Evolutionary conservation across 37 sponge, comb jelly and placozoan genomes (phyloP).

Genomic region (Bolinopsis microptera): DNA sequence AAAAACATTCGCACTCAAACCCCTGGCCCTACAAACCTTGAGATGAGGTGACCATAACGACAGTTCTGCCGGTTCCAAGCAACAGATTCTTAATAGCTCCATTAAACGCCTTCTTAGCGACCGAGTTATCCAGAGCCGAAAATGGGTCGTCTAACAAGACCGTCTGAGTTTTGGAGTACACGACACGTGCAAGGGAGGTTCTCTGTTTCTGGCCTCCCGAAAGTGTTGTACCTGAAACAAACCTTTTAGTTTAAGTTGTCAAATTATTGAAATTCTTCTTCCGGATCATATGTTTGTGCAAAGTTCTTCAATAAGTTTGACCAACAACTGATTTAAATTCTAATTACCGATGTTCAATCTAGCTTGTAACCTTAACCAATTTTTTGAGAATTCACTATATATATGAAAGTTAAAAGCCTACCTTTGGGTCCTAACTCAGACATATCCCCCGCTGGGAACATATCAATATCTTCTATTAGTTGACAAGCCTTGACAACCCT

Average conservation of each 20-base stretch:
- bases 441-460: neutral
- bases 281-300: too few relatives aligned
- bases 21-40: conserved; percentile 2
- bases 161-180: conserved; percentile 29
- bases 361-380: too few relatives aligned
- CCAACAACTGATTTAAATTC: too few relatives aligned
- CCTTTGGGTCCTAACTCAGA: conserved; percentile 39
- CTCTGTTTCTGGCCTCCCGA: conserved; percentile 16
- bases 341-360: too few relatives aligned
- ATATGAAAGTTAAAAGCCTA: too few relatives aligned
- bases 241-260: too few relatives aligned
- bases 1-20: too few relatives aligned
- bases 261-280: too few relatives aligned
- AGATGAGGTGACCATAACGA: neutral
- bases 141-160: neutral
- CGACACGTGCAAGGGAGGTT: neutral
- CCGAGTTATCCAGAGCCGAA: neutral
- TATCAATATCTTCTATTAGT: conserved; percentile 6
- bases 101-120: neutral
- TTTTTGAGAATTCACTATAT: too few relatives aligned
- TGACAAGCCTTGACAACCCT: neutral
- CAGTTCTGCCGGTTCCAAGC: neutral
- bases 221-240: neutral
- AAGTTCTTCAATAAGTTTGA: too few relatives aligned
- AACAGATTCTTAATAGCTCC: neutral